Conservation (phyloP, 92 coral and sea anemone species). For the Palythoa grandis region DNA sequence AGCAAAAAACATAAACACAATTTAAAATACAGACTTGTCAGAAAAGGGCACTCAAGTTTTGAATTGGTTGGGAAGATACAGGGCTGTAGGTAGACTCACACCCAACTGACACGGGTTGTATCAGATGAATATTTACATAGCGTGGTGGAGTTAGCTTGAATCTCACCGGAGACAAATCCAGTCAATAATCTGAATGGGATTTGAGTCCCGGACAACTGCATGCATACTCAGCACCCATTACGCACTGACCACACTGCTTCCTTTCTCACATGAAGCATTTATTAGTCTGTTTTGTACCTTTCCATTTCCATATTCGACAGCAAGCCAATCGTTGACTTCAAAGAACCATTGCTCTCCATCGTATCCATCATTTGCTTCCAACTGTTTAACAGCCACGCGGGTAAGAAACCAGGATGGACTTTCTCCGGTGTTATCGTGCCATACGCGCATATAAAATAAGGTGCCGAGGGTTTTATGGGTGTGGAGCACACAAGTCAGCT, state of each 20-base stretch:
- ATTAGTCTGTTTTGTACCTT: conserved; percentile 19
- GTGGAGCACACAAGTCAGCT: conserved; percentile 51
- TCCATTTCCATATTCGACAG: conserved; percentile 87
- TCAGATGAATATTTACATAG: too few relatives aligned
- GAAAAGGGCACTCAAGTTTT: too few relatives aligned
- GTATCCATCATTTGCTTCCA: conserved; percentile 41
- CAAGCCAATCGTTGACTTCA: conserved; percentile 80
- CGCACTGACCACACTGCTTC: not conserved
- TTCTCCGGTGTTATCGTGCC: conserved; percentile 88
- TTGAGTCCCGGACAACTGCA: too few relatives aligned
- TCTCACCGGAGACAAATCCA: too few relatives aligned
- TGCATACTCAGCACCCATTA: not conserved
- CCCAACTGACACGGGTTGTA: too few relatives aligned
- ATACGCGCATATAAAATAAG: conserved; percentile 74
- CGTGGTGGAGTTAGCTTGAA: too few relatives aligned
- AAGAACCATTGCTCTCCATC: conserved; percentile 70
- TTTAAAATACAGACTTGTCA: too few relatives aligned
- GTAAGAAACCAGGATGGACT: conserved; percentile 83
- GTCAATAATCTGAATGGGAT: too few relatives aligned
- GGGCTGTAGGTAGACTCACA: too few relatives aligned
- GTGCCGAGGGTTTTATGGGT: conserved; percentile 73
- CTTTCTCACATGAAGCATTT: not conserved
- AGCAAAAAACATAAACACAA: too few relatives aligned
- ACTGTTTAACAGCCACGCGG: conserved; percentile 63
- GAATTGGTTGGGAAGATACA: too few relatives aligned